Conservation (phyloP, 2,113 vertebrate species). For the Lophotis ruficrista region DNA sequence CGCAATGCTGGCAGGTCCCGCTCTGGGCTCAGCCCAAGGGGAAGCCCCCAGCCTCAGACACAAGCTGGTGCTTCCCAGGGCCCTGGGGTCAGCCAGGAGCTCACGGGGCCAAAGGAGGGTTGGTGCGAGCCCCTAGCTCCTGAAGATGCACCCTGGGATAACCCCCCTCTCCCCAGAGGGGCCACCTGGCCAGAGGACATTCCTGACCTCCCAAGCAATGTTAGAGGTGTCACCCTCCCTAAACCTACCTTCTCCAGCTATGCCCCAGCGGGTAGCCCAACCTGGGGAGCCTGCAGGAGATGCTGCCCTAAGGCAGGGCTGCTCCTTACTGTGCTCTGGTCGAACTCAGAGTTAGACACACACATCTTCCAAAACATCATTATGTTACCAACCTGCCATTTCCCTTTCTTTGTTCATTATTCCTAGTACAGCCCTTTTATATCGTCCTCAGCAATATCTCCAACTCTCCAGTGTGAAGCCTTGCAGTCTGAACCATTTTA, state of each 20-base stretch:
- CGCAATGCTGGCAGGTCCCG: not conserved
- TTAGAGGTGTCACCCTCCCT: not conserved
- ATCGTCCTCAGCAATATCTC: not conserved
- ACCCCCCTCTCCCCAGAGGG: not conserved
- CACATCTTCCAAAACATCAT: not conserved
- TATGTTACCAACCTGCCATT: not conserved
- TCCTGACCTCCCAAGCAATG: not conserved
- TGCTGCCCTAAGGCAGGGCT: not conserved
- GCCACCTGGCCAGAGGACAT: not conserved
- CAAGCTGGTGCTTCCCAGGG: not conserved
- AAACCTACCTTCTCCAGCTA: not conserved
- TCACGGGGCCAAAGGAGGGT: not conserved
- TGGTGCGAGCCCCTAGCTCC: not conserved
- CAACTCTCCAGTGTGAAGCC: not conserved
- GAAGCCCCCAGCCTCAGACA: not conserved
- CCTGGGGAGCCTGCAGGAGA: not conserved
- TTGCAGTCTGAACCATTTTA: not conserved
- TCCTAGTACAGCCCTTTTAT: not conserved
- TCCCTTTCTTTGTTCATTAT: not conserved
- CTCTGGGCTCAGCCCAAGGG: not conserved
- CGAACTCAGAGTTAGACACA: not conserved
- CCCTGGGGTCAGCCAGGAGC: not conserved
- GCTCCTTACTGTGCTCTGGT: not conserved
- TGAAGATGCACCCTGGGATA: not conserved
- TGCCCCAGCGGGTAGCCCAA: not conserved